Base-by-base conservation (phyloP, 2,888 invertebrate genomes). In the Galeruca laticollis region DNA sequence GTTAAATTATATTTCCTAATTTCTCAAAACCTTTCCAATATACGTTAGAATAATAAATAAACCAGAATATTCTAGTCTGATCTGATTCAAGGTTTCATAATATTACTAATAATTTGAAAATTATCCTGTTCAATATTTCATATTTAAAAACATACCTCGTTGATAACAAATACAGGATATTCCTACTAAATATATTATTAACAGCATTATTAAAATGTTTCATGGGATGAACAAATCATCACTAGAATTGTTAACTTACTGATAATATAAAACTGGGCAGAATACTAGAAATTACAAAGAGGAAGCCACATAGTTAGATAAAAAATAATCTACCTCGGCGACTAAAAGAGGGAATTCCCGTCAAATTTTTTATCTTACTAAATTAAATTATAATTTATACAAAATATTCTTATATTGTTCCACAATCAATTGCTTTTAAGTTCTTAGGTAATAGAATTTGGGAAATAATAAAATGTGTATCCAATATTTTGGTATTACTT, bases 291-390 rank as follows among this genome's bases (percentile, higher is more conserved):
- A 57, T 57, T 18, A 37, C 56, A 9, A 35, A 57, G 18, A 57
- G 56, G 56, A 57, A 57, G 18, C 56, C 56, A 37, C 56, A 57
- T 15, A 3, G 6, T 26, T 2, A 18, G 35, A 33, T 33, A 57
- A 31, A 57, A 4, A 33, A 10, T 57, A 35, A 57, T 57, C 56
- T 54, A 57, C 35, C 18, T 57, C 35, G 18, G 33, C 52, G 26
- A 35, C n/a, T 20, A 31, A 56, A 33, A 20, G 9, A 33, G 33
- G 35, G 18, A 15, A 57, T 15, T 33, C 3, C 8, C 54, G 26
- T 21, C 13, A 26, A 13, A 21, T 13, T 52, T 15, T 21, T 26
- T 26, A 26, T 26, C 11, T 6, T 5, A 13, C 2, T 13, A 26
- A 21, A 11, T 13, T 4, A 21, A 21, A 10, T 9, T 0, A 26